These are phyloP conservation scores for Lonchura striata DNA, from an alignment of 2,113 vertebrate species.

Conservation along the genomic window DNA sequence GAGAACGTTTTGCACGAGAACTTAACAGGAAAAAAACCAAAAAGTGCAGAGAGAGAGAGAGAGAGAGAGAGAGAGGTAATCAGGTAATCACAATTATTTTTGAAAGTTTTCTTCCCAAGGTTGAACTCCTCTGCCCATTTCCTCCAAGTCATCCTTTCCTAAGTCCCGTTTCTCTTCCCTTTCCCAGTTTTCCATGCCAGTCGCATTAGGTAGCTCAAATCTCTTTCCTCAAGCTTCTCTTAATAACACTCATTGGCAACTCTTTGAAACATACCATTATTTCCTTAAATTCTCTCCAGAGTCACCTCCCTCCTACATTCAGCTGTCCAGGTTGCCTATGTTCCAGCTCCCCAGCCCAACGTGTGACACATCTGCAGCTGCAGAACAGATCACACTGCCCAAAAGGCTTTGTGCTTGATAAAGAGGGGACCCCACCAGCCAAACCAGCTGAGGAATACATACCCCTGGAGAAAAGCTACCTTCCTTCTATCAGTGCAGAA, in stretches of 20 bases:
- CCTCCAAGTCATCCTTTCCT: not conserved
- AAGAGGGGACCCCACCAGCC: not conserved
- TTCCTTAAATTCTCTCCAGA: not conserved
- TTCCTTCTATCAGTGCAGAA: not conserved
- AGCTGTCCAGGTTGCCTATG: not conserved
- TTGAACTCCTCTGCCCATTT: not conserved
- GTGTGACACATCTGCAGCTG: not conserved
- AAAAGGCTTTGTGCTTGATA: not conserved
- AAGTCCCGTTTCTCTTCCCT: not conserved
- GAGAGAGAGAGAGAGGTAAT: not conserved
- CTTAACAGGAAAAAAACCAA: conserved; percentile 52
- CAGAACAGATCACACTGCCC: not conserved
- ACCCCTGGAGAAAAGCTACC: not conserved
- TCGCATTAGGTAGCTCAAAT: not conserved
- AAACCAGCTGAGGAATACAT: not conserved
- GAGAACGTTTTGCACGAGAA: conserved; percentile 88
- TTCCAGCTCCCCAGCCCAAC: not conserved
- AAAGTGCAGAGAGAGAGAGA: not conserved
- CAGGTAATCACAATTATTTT: not conserved
- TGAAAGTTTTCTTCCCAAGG: not conserved
- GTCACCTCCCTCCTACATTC: not conserved
- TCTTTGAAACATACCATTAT: not conserved
- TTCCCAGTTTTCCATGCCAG: not conserved
- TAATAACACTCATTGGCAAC: not conserved
- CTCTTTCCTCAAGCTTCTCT: not conserved